A percentile compares a stretch with the other conserved stretches of the same genome.
Evolutionary conservation across 2,113 vertebrate genomes (phyloP).

Genomic region (Colaptes auratus): DNA sequence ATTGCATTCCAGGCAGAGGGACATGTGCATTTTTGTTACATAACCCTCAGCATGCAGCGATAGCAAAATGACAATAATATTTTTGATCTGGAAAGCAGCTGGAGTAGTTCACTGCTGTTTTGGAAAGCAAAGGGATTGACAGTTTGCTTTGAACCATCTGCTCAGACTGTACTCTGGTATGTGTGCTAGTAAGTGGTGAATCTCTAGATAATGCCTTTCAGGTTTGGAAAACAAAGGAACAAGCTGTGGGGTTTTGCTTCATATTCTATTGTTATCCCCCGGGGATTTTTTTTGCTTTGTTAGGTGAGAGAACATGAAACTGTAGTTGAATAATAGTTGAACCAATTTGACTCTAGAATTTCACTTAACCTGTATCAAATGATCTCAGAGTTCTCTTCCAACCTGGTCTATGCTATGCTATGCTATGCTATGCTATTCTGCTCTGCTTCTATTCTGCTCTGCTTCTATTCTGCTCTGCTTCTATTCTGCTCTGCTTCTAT

Average conservation of each 20-base stretch:
- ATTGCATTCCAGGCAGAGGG: constrained; percentile 57
- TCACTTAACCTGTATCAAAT: background rate
- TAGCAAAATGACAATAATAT: constrained; percentile 51
- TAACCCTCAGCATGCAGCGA: constrained; percentile 38
- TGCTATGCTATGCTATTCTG: too few species aligned
- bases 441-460: too few species aligned
- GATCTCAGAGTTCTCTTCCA: background rate
- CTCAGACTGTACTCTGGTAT: background rate
- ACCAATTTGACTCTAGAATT: background rate
- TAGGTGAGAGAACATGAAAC: background rate
- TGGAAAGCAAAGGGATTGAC: constrained; percentile 32
- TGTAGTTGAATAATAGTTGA: background rate
- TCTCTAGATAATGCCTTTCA: constrained; percentile 1
- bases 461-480: too few species aligned
- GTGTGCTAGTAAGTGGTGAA: background rate
- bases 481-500: too few species aligned
- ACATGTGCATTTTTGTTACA: constrained; percentile 53
- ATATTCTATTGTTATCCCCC: background rate
- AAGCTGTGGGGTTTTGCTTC: background rate
- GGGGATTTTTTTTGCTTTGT: background rate
- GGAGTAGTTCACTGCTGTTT: constrained; percentile 22
- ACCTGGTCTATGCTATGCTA: too few species aligned
- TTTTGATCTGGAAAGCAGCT: constrained; percentile 65
- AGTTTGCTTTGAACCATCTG: constrained; percentile 22
- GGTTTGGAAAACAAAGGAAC: background rate